Evolutionary conservation across 2,797 vertebrate genomes (phyloP), one percentile per base, ranked within the genome.

Genomic region (Centropyge bicolor): DNA sequence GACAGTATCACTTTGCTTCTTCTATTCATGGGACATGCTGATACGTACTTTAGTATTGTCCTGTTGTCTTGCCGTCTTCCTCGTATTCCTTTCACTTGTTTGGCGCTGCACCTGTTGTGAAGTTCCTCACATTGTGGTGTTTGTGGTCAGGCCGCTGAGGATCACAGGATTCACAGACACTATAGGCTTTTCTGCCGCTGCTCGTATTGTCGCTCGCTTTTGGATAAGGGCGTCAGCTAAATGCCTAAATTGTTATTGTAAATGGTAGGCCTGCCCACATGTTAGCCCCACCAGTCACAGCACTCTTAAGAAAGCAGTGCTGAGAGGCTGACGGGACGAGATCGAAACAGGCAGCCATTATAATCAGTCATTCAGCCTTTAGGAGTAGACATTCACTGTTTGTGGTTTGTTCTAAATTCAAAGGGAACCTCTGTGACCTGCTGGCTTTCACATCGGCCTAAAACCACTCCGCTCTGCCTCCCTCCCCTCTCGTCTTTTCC

Each of bases 341-440:
- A 94, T 94, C n/a, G 85, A 92, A 92, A 87, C 85, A 91, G 92
- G 93, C 93, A 93, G 92, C 92, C 93, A 93, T 94, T 93, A 88
- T 93, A 92, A 93, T 93, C 91, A 92, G 78, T 92, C 93, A 92
- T 93, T 94, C 91, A 94, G 89, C 83, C 93, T 88, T 91, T 91
- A 90, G 87, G 89, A 90, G 89, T 5, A 90, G 90, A 89, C 86
- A 89, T 92, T 89, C 91, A 90, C 78, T 77, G 70, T 90, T 88
- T 74, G 89, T 84, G 91, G 91, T 93, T 92, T 91, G 91, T 94
- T 94, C 90, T 92, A 91, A 91, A 91, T 92, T 93, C 93, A 94
- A 94, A 93, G 90, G 92, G 90, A 92, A 93, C 93, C 93, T 91
- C 89, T 91, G 82, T 94, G 93, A 94, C 93, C 93, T 92, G 88